Percentiles rank a stretch among this genome's conserved stretches.
These are phyloP conservation scores for Oncorhynchus nerka DNA, from an alignment of 2,113 vertebrate genomes.

Conservation along the genomic window DNA sequence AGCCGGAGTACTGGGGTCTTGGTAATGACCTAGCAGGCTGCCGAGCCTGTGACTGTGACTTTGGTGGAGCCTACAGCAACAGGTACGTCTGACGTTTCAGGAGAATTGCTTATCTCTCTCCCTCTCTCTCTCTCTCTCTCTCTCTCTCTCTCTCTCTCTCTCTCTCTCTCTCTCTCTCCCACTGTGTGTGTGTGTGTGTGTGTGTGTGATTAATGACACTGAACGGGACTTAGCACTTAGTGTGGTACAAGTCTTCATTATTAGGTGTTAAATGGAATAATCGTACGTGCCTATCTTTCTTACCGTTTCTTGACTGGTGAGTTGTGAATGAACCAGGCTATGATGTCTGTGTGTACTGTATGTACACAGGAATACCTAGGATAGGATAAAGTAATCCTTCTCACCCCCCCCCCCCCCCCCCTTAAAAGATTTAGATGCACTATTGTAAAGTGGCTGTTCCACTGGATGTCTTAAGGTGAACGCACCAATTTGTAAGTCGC, in stretches of 20 bases:
- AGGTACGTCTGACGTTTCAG: conserved; percentile 60
- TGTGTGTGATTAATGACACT: background rate
- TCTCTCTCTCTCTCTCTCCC: no score
- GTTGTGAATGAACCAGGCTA: background rate
- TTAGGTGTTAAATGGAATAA: background rate
- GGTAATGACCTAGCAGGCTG: conserved; percentile 81
- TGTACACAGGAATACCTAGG: no score
- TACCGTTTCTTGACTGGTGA: background rate
- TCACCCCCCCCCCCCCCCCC: no score
- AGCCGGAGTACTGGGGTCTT: conserved; percentile 87
- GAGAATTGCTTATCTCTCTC: background rate
- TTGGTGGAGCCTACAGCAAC: conserved; percentile 83
- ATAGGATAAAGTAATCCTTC: no score
- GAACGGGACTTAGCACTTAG: background rate
- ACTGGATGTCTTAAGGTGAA: no score
- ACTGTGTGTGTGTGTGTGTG: background rate
- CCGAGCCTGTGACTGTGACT: conserved; percentile 83
- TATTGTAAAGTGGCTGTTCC: no score
- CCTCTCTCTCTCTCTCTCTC: no score
- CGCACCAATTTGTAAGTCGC: no score
- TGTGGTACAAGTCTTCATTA: background rate
- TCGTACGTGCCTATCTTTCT: background rate
- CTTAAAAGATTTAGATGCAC: no score
- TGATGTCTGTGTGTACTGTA: background rate
- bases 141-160: no score